These are phyloP conservation scores for Drosophila fuyamai DNA, from an alignment of 1,140 invertebrate genomes.

Conservation along the genomic window DNA sequence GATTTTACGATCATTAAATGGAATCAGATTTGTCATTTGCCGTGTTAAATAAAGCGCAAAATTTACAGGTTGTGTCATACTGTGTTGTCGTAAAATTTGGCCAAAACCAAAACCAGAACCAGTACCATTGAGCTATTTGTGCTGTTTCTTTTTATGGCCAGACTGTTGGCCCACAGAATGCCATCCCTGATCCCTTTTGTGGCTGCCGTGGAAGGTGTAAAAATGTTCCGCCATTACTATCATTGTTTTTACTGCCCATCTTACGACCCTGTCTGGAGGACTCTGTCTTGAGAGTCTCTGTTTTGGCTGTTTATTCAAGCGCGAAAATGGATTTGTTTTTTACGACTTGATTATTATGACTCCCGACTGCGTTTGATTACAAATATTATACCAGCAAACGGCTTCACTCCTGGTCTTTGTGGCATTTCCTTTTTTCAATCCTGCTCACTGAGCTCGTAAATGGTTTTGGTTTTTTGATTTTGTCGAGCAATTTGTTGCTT, in stretches of 20 bases:
- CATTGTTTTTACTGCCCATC: conserved; percentile 73
- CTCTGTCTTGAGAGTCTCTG: conserved; percentile 26
- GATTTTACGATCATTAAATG: conserved; percentile 74
- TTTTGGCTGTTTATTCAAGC: conserved; percentile 68
- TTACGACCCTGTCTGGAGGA: conserved; percentile 33
- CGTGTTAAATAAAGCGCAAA: conserved; percentile 65
- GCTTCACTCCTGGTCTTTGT: conserved; percentile 17
- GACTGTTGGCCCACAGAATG: conserved; percentile 45
- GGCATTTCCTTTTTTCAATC: conserved; percentile 22
- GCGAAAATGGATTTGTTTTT: conserved; percentile 83
- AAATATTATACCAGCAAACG: conserved; percentile 66
- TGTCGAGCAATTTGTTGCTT: conserved; percentile 58
- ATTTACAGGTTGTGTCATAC: conserved; percentile 64
- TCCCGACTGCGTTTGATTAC: conserved; percentile 79
- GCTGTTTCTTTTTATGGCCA: conserved; percentile 53
- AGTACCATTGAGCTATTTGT: conserved; percentile 68
- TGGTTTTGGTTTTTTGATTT: conserved; percentile 64
- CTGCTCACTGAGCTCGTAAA: conserved; percentile 64
- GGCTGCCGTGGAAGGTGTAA: conserved; percentile 68
- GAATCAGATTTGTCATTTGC: conserved; percentile 65
- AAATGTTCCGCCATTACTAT: conserved; percentile 77
- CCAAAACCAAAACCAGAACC: conserved; percentile 10
- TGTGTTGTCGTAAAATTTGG: conserved; percentile 46
- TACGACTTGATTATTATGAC: conserved; percentile 83
- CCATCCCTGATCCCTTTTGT: conserved; percentile 47